A percentile compares a stretch with the other conserved stretches of the same genome.
Conservation (phyloP, 2,797 vertebrate genomes). For the Sparus aurata region DNA sequence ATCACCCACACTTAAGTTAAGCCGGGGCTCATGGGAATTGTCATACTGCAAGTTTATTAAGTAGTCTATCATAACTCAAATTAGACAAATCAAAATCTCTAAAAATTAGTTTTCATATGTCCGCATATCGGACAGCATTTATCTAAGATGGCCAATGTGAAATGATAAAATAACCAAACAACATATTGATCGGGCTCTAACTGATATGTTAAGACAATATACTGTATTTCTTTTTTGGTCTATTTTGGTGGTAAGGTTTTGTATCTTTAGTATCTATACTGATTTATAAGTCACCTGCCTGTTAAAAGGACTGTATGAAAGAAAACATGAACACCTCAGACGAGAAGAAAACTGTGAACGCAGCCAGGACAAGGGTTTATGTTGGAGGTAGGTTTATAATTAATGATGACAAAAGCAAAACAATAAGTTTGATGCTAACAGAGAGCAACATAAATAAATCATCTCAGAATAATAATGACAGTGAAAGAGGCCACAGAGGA, state of each 20-base stretch:
- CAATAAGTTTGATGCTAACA: not conserved
- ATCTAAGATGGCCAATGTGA: too few relatives aligned
- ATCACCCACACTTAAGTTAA: too few relatives aligned
- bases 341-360: not conserved
- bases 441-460: conserved; percentile 40
- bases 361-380: not conserved
- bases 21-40: too few relatives aligned
- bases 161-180: too few relatives aligned
- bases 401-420: conserved; percentile 14
- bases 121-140: too few relatives aligned
- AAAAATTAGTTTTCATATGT: too few relatives aligned
- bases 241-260: not conserved
- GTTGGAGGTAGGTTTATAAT: not conserved
- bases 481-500: not conserved
- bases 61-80: too few relatives aligned
- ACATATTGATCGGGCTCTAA: too few relatives aligned
- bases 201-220: too few relatives aligned
- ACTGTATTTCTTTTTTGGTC: too few relatives aligned
- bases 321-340: not conserved
- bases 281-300: not conserved
- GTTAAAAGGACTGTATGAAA: not conserved
- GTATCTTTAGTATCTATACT: not conserved
- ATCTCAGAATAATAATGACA: not conserved
- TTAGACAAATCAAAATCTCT: too few relatives aligned
- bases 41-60: too few relatives aligned